Conservation (phyloP, 2,888 invertebrate species). For the Drosophila recens region DNA sequence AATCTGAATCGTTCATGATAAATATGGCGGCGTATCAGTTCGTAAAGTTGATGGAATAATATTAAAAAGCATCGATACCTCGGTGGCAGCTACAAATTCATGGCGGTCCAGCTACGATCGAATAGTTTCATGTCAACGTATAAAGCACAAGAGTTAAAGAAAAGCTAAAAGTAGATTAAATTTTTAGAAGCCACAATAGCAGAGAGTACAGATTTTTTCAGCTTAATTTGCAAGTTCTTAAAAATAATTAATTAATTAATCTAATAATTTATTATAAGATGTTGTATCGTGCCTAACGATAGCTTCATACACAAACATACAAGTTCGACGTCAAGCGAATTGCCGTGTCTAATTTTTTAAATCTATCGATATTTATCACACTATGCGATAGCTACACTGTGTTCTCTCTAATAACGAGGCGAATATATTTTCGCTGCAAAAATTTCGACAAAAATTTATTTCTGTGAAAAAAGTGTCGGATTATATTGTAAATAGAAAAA, state of each 20-base stretch:
- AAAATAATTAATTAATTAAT: too few relatives aligned
- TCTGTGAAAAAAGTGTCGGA: constrained; percentile 58
- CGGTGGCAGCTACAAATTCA: background rate
- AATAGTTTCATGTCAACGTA: background rate
- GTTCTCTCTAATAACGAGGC: constrained; percentile 49
- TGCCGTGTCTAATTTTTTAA: background rate
- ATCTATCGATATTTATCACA: constrained; percentile 32
- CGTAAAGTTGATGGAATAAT: too few relatives aligned
- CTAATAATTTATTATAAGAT: background rate
- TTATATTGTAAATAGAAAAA: constrained; percentile 53
- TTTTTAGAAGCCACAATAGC: background rate
- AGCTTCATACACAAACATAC: background rate
- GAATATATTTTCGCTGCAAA: constrained; percentile 60
- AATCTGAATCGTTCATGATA: constrained; percentile 80
- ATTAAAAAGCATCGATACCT: too few relatives aligned
- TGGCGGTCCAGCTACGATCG: constrained; percentile 1
- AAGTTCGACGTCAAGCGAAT: background rate
- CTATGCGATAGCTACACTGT: constrained; percentile 19
- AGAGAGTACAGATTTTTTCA: background rate
- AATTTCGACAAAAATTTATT: constrained; percentile 51
- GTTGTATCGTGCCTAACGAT: background rate
- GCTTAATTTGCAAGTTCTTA: background rate
- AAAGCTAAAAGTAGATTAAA: too few relatives aligned
- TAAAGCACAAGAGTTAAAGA: background rate
- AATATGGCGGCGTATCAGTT: background rate